Conservation (phyloP, 1,140 invertebrate genomes). For the Manduca sexta region DNA sequence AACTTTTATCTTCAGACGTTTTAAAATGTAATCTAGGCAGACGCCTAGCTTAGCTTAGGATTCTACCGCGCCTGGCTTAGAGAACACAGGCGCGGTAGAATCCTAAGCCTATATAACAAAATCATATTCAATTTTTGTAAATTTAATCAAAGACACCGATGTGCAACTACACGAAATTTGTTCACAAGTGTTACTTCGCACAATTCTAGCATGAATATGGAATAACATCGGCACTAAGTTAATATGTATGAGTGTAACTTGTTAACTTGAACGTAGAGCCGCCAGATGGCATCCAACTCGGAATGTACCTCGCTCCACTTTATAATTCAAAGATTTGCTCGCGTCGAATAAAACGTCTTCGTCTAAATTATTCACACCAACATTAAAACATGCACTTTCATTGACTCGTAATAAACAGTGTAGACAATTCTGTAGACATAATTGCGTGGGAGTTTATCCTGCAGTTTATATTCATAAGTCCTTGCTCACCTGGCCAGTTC, state of each 20-base stretch:
- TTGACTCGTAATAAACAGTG: not conserved
- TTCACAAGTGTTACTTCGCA: slow-evolving; percentile 10
- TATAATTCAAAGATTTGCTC: slow-evolving; percentile 63
- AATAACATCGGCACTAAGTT: slow-evolving; percentile 31
- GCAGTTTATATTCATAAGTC: too few relatives aligned
- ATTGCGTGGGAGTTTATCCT: too few relatives aligned
- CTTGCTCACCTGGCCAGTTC: too few relatives aligned
- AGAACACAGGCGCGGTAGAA: too few relatives aligned
- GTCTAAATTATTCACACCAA: slow-evolving; percentile 50
- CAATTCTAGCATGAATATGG: slow-evolving; percentile 29
- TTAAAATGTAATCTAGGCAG: too few relatives aligned
- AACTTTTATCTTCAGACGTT: too few relatives aligned
- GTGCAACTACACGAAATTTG: slow-evolving; percentile 5
- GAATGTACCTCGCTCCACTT: slow-evolving; percentile 42
- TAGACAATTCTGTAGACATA: too few relatives aligned
- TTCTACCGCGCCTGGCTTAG: too few relatives aligned
- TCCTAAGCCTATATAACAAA: too few relatives aligned
- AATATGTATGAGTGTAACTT: slow-evolving; percentile 53
- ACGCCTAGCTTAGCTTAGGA: too few relatives aligned
- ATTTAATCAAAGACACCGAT: slow-evolving; percentile 1
- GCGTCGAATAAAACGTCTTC: slow-evolving; percentile 44
- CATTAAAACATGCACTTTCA: slow-evolving; percentile 23
- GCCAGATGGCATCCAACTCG: slow-evolving; percentile 30
- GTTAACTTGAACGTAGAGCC: slow-evolving; percentile 34
- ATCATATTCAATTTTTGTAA: too few relatives aligned